These are phyloP conservation scores for Harpalus rubripes DNA, from an alignment of 2,888 invertebrate species.

Conservation along the genomic window DNA sequence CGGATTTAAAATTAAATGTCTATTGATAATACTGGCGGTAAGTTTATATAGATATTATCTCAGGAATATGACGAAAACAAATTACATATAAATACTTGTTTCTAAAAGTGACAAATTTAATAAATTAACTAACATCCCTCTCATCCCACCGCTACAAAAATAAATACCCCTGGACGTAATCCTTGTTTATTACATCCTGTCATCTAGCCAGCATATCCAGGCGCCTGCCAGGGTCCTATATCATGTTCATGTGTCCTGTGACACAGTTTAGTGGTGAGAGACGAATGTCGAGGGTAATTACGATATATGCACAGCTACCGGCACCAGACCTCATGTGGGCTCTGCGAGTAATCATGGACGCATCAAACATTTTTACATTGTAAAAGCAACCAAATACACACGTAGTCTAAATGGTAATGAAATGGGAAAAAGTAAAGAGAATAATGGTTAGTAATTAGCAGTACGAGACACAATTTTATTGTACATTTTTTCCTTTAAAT, in stretches of 20 bases:
- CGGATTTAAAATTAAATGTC: no score
- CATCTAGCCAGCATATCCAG: background rate
- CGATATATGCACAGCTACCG: background rate
- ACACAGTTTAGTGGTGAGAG: background rate
- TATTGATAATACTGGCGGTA: no score
- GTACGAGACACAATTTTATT: no score
- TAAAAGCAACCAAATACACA: background rate
- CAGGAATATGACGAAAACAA: no score
- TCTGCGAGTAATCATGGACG: background rate
- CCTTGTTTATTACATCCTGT: conserved; percentile 5
- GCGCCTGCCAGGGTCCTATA: background rate
- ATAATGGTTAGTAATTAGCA: background rate
- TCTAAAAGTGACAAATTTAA: background rate
- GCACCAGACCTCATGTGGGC: no score
- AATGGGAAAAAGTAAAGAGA: background rate
- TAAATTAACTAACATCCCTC: background rate
- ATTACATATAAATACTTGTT: background rate
- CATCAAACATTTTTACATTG: background rate
- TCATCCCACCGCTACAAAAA: background rate
- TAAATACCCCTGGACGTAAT: background rate
- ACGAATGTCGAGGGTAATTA: background rate
- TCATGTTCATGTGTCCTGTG: background rate
- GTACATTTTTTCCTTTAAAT: no score
- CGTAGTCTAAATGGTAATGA: background rate
- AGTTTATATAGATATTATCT: no score